Conservation (phyloP, 1,140 invertebrate genomes). For the Drosophila asahinai region DNA sequence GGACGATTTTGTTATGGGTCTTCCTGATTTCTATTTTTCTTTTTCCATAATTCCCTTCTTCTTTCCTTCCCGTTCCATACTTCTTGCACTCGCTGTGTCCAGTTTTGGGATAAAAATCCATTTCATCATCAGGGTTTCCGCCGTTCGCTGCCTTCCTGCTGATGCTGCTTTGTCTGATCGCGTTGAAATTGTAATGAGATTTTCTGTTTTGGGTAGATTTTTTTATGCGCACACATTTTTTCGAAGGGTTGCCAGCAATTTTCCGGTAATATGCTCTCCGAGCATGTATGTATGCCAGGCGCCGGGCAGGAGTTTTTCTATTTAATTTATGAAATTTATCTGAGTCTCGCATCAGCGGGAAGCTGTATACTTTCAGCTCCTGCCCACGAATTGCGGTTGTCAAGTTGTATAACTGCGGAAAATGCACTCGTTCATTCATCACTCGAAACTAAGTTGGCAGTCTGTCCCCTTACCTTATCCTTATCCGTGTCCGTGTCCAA, state of each 20-base stretch:
- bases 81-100: conserved; percentile 50
- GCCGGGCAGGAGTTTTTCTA: conserved; percentile 55
- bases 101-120: conserved; percentile 83
- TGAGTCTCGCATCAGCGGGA: conserved; percentile 60
- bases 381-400: conserved; percentile 46
- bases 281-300: conserved; percentile 7
- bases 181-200: conserved; percentile 85
- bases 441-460: conserved; percentile 38
- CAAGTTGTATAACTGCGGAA: conserved; percentile 39
- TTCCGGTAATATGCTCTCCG: conserved; percentile 77
- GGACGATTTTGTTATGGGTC: conserved; percentile 54
- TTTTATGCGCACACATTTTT: conserved; percentile 10
- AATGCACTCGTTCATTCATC: conserved; percentile 66
- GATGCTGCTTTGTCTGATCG: conserved; percentile 70
- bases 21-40: conserved; percentile 24
- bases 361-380: conserved; percentile 33
- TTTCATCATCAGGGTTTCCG: conserved; percentile 79
- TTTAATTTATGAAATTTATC: conserved; percentile 85
- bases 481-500: conserved; percentile 8
- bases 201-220: conserved; percentile 48
- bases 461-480: conserved; percentile 15
- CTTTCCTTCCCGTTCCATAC: conserved; percentile 10
- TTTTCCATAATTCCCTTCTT: conserved; percentile 49
- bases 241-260: conserved; percentile 73
- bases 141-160: conserved; percentile 22